These are phyloP conservation scores for Venustoraphidia nigricollis DNA, from an alignment of 2,888 invertebrate genomes.

Conservation along the genomic window DNA sequence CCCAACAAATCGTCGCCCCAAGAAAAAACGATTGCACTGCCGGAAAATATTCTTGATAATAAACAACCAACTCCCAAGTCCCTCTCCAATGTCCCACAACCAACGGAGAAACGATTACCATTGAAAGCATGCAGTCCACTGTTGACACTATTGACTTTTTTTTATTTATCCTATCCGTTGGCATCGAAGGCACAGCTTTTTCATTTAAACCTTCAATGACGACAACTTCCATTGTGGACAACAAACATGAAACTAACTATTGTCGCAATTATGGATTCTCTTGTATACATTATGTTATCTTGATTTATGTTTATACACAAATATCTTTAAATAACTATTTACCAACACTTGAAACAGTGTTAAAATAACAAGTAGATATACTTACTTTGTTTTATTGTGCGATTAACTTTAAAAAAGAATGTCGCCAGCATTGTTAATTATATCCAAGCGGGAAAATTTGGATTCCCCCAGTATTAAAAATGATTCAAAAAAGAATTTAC, in stretches of 20 bases:
- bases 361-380: no score
- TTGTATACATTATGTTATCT: slow-evolving; percentile 1
- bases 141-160: slow-evolving; percentile 18
- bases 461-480: no score
- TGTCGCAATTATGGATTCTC: background rate
- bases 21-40: slow-evolving; percentile 31
- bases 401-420: no score
- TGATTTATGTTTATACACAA: slow-evolving; percentile 1
- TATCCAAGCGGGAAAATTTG: no score
- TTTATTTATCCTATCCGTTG: background rate
- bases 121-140: slow-evolving; percentile 28
- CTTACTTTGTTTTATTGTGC: no score
- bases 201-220: no score
- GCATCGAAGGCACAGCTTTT: no score
- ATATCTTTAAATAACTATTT: background rate
- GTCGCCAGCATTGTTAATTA: no score
- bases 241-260: no score
- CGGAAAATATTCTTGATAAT: slow-evolving; percentile 32
- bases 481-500: no score
- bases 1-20: slow-evolving; percentile 35
- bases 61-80: slow-evolving; percentile 34
- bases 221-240: no score
- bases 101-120: slow-evolving; percentile 30
- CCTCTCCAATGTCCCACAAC: slow-evolving; percentile 39
- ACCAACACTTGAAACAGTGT: no score